phyloP scores from a whole-genome alignment of 2,113 vertebrate species.

The Alethe diademata region DNA sequence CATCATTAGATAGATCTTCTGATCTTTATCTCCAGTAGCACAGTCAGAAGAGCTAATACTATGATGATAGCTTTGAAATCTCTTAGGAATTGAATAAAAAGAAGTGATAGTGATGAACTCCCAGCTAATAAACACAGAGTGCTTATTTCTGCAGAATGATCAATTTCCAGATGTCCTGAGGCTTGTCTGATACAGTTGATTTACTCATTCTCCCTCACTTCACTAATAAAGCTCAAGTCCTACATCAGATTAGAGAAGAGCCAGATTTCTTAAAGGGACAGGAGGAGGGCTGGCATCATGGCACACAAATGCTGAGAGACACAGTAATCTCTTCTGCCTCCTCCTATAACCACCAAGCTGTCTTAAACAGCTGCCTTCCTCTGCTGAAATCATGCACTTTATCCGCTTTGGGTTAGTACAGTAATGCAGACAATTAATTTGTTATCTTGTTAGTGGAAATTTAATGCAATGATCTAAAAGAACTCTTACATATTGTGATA shows the following conservation, averaged over 20 bases:
- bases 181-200: slow-evolving; percentile 81
- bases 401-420: slow-evolving; percentile 60
- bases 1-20: slow-evolving; percentile 78
- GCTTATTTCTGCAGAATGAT: slow-evolving; percentile 82
- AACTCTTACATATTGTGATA: slow-evolving; percentile 76
- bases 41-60: slow-evolving; percentile 77
- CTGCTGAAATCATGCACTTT: slow-evolving; percentile 27
- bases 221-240: slow-evolving; percentile 80
- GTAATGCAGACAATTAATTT: slow-evolving; percentile 77
- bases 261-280: slow-evolving; percentile 70
- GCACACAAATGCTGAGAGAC: not conserved
- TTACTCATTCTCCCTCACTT: slow-evolving; percentile 76
- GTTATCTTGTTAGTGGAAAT: slow-evolving; percentile 80
- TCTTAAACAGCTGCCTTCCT: slow-evolving; percentile 49
- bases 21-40: slow-evolving; percentile 76
- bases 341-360: slow-evolving; percentile 2
- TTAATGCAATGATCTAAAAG: slow-evolving; percentile 76
- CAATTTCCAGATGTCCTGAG: slow-evolving; percentile 83
- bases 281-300: not conserved
- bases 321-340: not conserved
- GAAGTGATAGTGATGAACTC: slow-evolving; percentile 82
- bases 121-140: slow-evolving; percentile 83
- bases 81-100: slow-evolving; percentile 80
- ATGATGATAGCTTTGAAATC: slow-evolving; percentile 81
- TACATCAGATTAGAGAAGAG: slow-evolving; percentile 74